phyloP scores from a whole-genome alignment of 64 coral and sea anemone genomes.

The Montipora efflorescens region DNA sequence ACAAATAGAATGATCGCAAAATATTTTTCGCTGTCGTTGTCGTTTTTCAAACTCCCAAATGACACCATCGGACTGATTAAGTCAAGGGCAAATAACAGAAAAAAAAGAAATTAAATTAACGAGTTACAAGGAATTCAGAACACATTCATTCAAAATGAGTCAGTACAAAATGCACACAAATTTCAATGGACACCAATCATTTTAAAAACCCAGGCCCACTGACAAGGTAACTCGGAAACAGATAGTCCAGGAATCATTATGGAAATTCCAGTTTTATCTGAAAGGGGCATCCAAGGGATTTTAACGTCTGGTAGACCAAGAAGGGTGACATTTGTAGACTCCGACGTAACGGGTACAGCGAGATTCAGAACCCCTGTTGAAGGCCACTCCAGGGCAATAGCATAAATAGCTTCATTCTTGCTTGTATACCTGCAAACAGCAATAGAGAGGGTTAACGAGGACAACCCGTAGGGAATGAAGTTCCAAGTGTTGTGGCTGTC shows the following conservation, averaged over 20 bases:
- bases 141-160: too few relatives aligned
- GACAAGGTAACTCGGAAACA: constrained; percentile 4
- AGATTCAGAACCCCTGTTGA: constrained; percentile 8
- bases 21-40: too few relatives aligned
- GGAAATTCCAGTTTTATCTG: neutral
- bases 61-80: too few relatives aligned
- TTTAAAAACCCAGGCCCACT: constrained; percentile 63
- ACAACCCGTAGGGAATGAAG: too few relatives aligned
- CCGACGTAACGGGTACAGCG: neutral
- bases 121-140: too few relatives aligned
- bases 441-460: neutral
- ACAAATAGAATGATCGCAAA: too few relatives aligned
- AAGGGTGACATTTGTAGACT: neutral
- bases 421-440: constrained; percentile 37
- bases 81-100: too few relatives aligned
- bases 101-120: too few relatives aligned
- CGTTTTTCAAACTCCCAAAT: too few relatives aligned
- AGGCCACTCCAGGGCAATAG: constrained; percentile 34
- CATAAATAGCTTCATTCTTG: constrained; percentile 18
- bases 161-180: neutral
- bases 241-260: neutral
- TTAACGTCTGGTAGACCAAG: constrained; percentile 27
- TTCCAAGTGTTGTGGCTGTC: too few relatives aligned
- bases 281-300: constrained; percentile 2
- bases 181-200: constrained; percentile 4